These are phyloP conservation scores for Synanthedon myopaeformis DNA, from an alignment of 2,888 invertebrate genomes.

Conservation along the genomic window DNA sequence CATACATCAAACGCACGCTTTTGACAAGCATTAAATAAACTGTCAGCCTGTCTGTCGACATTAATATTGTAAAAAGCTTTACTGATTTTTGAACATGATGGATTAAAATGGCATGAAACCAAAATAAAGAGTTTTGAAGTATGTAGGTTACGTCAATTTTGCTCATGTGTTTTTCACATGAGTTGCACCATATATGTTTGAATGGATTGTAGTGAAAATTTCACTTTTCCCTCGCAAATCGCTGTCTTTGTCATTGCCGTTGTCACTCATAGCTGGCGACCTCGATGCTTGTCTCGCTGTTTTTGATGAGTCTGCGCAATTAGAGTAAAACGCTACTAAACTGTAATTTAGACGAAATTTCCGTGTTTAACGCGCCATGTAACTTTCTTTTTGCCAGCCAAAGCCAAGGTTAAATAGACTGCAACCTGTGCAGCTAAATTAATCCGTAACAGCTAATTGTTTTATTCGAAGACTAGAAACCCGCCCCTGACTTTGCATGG, in stretches of 20 bases:
- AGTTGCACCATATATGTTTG: not conserved
- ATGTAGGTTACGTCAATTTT: no score
- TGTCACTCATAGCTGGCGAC: constrained; percentile 28
- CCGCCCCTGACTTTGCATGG: no score
- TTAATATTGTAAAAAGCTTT: no score
- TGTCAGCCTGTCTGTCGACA: no score
- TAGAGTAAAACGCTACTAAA: constrained; percentile 60
- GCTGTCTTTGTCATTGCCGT: constrained; percentile 40
- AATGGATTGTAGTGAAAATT: constrained; percentile 6
- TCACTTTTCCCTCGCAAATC: constrained; percentile 43
- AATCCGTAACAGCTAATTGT: not conserved
- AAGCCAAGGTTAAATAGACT: constrained; percentile 56
- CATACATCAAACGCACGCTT: no score
- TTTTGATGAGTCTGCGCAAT: constrained; percentile 51
- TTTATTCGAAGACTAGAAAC: not conserved
- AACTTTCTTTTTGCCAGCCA: constrained; percentile 53
- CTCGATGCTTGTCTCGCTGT: constrained; percentile 27
- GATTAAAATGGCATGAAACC: no score
- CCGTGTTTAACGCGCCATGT: constrained; percentile 55
- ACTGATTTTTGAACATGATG: no score
- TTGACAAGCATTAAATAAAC: no score
- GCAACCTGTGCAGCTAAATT: constrained; percentile 31
- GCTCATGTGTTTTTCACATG: no score
- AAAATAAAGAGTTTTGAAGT: no score
- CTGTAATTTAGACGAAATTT: constrained; percentile 54